Evolutionary conservation across 2,797 vertebrate species (phyloP).

Genomic region (Sebastes cheni): DNA sequence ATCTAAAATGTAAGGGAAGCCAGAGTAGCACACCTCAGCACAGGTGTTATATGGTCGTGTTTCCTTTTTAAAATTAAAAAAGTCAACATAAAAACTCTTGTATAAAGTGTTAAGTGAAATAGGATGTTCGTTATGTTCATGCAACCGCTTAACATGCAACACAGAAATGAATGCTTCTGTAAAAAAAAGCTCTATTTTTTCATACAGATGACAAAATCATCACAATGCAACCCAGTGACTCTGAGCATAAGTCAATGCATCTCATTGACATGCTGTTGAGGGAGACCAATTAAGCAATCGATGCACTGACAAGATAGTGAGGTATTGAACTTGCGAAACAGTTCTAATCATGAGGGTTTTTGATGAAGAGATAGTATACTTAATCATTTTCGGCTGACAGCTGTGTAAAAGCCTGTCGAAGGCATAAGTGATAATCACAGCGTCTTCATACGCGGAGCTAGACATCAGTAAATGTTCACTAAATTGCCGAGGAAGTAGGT

Average conservation of each 20-base stretch:
- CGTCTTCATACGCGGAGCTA: not conserved
- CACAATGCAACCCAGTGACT: not conserved
- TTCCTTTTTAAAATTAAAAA: too few species aligned
- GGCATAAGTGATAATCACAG: constrained; percentile 55
- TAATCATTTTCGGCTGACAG: constrained; percentile 33
- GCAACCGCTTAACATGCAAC: not conserved
- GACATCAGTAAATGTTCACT: constrained; percentile 10
- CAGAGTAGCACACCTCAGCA: too few species aligned
- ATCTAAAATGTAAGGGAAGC: too few species aligned
- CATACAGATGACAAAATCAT: not conserved
- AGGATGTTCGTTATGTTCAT: not conserved
- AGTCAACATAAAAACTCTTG: not conserved
- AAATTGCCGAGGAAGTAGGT: constrained; percentile 34
- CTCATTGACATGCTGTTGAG: constrained; percentile 35
- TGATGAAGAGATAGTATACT: constrained; percentile 31
- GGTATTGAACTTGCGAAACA: constrained; percentile 42
- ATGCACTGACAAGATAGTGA: constrained; percentile 45
- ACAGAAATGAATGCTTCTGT: not conserved
- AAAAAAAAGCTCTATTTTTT: not conserved
- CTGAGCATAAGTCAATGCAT: constrained; percentile 1
- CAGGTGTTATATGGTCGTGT: too few species aligned
- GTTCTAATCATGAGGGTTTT: constrained; percentile 33
- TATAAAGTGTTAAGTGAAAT: not conserved
- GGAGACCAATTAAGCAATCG: constrained; percentile 47
- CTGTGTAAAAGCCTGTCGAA: constrained; percentile 2